These are phyloP conservation scores for Pseudochaenichthys georgianus DNA, from an alignment of 2,797 vertebrate genomes.

Conservation along the genomic window DNA sequence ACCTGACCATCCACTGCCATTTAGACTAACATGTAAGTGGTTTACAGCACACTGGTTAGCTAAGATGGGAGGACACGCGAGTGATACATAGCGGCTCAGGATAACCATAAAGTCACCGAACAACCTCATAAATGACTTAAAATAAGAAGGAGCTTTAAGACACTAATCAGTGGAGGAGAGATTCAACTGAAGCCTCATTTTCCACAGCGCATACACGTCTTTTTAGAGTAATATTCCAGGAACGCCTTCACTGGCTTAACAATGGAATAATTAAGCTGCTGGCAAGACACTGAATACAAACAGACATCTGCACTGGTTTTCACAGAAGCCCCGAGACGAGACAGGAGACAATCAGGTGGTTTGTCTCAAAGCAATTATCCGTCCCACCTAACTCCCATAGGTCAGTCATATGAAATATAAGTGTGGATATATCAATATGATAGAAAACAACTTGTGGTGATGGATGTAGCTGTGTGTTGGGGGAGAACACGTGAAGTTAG, in stretches of 20 bases:
- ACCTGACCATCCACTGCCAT: background rate
- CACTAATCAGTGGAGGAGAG: conserved; percentile 30
- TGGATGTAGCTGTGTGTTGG: background rate
- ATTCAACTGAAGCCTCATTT: conserved; percentile 22
- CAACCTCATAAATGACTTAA: conserved; percentile 10
- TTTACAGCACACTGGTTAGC: background rate
- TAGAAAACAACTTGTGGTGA: conserved; percentile 7
- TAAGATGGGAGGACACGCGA: background rate
- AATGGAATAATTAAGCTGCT: conserved; percentile 62
- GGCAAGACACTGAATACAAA: conserved; percentile 52
- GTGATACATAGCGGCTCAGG: background rate
- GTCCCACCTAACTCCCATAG: conserved; percentile 41
- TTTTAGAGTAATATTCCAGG: conserved; percentile 43
- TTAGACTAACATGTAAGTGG: background rate
- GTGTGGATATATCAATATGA: conserved; percentile 16
- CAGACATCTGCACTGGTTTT: conserved; percentile 57
- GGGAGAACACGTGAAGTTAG: background rate
- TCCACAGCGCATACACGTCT: background rate
- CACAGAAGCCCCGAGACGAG: conserved; percentile 35
- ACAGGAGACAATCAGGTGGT: conserved; percentile 52
- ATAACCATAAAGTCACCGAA: conserved; percentile 12
- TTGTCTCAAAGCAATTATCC: conserved; percentile 68
- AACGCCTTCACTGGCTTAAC: conserved; percentile 25
- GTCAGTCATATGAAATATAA: conserved; percentile 37
- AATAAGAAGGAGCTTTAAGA: conserved; percentile 4